Conservation (phyloP, 2,888 invertebrate genomes). For the Anodontia alba region DNA sequence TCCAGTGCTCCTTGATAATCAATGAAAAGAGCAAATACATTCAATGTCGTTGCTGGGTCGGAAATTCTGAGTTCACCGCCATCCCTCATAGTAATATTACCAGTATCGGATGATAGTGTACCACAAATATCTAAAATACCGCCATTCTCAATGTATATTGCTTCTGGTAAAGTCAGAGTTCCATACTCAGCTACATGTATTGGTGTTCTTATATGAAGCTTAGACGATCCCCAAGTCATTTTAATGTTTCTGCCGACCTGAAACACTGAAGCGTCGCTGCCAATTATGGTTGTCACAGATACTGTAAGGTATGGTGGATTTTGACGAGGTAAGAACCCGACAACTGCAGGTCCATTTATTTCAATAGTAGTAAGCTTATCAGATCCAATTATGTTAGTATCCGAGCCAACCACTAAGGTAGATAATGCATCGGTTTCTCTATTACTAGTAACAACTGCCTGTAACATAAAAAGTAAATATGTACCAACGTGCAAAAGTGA, state of each 20-base stretch:
- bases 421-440: slow-evolving; percentile 46
- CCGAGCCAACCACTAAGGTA: slow-evolving; percentile 47
- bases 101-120: slow-evolving; percentile 51
- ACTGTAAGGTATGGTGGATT: slow-evolving; percentile 38
- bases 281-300: slow-evolving; percentile 52
- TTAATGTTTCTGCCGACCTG: slow-evolving; percentile 54
- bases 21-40: slow-evolving; percentile 46
- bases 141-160: slow-evolving; percentile 58
- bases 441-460: slow-evolving; percentile 63
- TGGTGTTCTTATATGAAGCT: slow-evolving; percentile 47
- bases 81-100: slow-evolving; percentile 54
- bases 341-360: slow-evolving; percentile 33
- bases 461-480: slow-evolving; percentile 8
- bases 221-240: slow-evolving; percentile 49
- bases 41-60: slow-evolving; percentile 54
- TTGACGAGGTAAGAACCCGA: slow-evolving; percentile 51
- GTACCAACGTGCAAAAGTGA: too few species aligned
- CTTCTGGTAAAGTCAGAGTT: slow-evolving; percentile 63
- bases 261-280: slow-evolving; percentile 47
- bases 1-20: slow-evolving; percentile 60
- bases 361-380: background rate
- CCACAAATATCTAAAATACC: slow-evolving; percentile 68
- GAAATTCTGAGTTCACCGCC: slow-evolving; percentile 58
- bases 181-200: slow-evolving; percentile 60
- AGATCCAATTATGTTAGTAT: slow-evolving; percentile 22